Evolutionary conservation across 2,888 invertebrate genomes (phyloP), one percentile per base, ranked within the genome.

Genomic region (Lithosia quadra): DNA sequence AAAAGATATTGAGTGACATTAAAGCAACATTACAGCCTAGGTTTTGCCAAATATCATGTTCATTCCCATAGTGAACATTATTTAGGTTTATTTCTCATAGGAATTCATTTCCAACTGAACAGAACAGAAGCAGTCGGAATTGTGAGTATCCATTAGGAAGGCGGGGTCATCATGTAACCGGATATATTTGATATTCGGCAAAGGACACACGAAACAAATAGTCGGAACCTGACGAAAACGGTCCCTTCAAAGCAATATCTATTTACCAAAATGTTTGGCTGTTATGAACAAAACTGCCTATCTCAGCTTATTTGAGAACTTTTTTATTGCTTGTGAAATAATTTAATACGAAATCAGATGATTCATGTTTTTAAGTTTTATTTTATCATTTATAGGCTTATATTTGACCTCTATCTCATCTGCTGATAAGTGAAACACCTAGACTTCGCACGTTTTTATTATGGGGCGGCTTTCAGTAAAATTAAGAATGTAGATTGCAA

Each of bases 181-280:
- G 66, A 70, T 70, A 66, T 70, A 63, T 70, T 70, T 66, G 69
- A 43, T 53, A 66, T 63, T 66, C 55, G 22, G n/a, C 49, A 58
- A 66, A 63, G 66, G 66, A 59, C 59, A 43, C 66, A 36, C 24
- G 22, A 70, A 55, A 60, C 58, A 63, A 59, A 70, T 63, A 63
- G 63, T 39, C 55, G 60, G 64, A 53, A 24, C 60, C 43, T 56
- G 53, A 64, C 33, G 39, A 64, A 56, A 56, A 64, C 60, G 22
- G 64, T 60, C 55, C 63, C 36, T 63, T 55, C 33, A 39, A 15
- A 59, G 57, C 43, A 63, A 24, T 67, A 63, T 67, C 57, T 58
- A 63, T 36, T 63, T 63, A 34, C 65, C 18, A 1, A 65, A 65
- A 65, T 58, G 36, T 24, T 24, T 11, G 22, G 28, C 18, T 57